A percentile compares a stretch with the other conserved stretches of the same genome.
These are phyloP conservation scores for Myathropa florea DNA, from an alignment of 2,888 invertebrate species.

Conservation along the genomic window DNA sequence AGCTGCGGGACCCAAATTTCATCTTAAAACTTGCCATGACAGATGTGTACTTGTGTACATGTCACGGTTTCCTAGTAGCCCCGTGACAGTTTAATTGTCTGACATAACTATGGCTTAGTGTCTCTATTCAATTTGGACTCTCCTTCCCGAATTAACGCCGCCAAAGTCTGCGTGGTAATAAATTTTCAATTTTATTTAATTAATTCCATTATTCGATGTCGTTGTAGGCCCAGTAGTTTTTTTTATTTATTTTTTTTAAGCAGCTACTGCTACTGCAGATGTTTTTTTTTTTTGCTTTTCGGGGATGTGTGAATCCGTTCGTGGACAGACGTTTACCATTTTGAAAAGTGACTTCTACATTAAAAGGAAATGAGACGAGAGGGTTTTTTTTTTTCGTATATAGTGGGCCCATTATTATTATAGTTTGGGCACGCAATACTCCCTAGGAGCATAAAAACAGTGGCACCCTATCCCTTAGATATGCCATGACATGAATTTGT, in stretches of 20 bases:
- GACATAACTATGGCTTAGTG: constrained; percentile 16
- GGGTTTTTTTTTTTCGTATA: constrained; percentile 24
- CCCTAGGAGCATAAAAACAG: constrained; percentile 54
- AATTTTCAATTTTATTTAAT: constrained; percentile 61
- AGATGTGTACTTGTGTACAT: neutral
- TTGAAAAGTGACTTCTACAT: constrained; percentile 64
- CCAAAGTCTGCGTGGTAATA: constrained; percentile 23
- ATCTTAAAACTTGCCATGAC: neutral
- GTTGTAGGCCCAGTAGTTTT: constrained; percentile 10
- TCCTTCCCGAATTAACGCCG: neutral
- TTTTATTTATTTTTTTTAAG: constrained; percentile 16
- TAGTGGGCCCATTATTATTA: neutral
- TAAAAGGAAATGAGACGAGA: constrained; percentile 41
- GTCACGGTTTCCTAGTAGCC: neutral
- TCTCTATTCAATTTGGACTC: neutral
- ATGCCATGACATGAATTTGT: constrained; percentile 12
- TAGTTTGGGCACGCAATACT: constrained; percentile 59
- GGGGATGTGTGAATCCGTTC: constrained; percentile 47
- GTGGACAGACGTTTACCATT: constrained; percentile 69
- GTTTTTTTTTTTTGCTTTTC: constrained; percentile 38
- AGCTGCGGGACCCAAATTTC: neutral
- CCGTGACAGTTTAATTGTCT: constrained; percentile 30
- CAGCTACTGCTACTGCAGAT: constrained; percentile 59
- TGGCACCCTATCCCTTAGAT: constrained; percentile 61
- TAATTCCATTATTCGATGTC: constrained; percentile 62